These are phyloP conservation scores for Bos taurus DNA, from an alignment of 2,113 vertebrate species.

Conservation along the genomic window DNA sequence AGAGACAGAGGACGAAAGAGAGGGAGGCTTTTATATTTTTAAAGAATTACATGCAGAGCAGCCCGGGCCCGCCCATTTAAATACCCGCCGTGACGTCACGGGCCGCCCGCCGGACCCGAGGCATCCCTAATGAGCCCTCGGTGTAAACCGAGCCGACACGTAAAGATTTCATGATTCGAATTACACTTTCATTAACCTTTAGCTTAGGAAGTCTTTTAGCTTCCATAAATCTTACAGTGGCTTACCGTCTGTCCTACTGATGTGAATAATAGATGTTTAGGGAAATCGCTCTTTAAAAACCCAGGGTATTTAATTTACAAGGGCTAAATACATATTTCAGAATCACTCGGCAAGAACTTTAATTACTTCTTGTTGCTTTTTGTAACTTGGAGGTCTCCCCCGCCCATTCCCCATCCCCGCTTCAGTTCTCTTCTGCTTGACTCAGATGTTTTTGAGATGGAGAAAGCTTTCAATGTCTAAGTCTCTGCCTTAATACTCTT, in stretches of 20 bases:
- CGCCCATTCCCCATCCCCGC: background rate
- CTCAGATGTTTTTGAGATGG: constrained; percentile 71
- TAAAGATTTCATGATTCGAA: constrained; percentile 78
- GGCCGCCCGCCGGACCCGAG: background rate
- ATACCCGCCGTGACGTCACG: constrained; percentile 46
- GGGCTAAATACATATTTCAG: constrained; percentile 71
- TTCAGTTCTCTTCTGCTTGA: constrained; percentile 62
- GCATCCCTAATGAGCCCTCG: constrained; percentile 18
- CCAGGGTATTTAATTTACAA: constrained; percentile 78
- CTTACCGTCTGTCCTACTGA: constrained; percentile 67
- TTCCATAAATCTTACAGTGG: constrained; percentile 80
- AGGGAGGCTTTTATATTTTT: constrained; percentile 73
- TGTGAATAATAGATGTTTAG: constrained; percentile 80
- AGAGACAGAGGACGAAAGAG: constrained; percentile 37
- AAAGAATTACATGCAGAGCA: constrained; percentile 63
- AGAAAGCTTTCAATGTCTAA: constrained; percentile 75
- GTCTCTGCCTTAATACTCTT: constrained; percentile 76
- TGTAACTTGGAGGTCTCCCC: constrained; percentile 22
- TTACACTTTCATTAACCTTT: constrained; percentile 81
- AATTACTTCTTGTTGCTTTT: constrained; percentile 57
- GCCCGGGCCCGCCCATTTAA: constrained; percentile 64
- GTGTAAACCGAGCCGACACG: constrained; percentile 61
- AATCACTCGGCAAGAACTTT: constrained; percentile 69
- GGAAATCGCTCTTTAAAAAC: constrained; percentile 75
- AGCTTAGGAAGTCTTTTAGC: constrained; percentile 77